Evolutionary conservation across 2,888 invertebrate genomes (phyloP).

Genomic region (Lasioglossum pauxillum): DNA sequence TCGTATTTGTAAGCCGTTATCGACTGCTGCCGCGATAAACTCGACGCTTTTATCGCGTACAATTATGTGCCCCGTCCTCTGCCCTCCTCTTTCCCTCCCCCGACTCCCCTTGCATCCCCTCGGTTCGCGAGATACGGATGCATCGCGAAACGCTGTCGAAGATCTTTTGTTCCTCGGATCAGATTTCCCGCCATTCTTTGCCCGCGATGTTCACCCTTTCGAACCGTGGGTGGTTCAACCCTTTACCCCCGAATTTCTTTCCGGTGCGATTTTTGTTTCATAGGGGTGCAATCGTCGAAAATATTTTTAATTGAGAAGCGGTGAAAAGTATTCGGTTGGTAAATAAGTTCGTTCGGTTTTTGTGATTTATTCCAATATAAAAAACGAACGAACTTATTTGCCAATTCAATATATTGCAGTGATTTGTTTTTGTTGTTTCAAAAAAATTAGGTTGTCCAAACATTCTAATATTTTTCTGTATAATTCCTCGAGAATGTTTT

Average conservation of each 20-base stretch:
- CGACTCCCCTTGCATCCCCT: background rate
- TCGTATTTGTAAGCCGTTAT: constrained; percentile 73
- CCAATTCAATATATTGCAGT: background rate
- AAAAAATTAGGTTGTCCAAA: background rate
- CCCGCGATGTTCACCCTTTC: constrained; percentile 4
- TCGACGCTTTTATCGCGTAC: constrained; percentile 58
- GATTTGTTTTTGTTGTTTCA: background rate
- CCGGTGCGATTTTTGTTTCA: background rate
- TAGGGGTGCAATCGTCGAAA: background rate
- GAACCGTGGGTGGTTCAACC: background rate
- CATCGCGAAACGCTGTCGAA: constrained; percentile 41
- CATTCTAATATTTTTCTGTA: background rate
- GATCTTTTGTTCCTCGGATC: constrained; percentile 58
- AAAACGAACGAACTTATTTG: too few species aligned
- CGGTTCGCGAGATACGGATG: constrained; percentile 31
- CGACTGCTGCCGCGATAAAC: constrained; percentile 70
- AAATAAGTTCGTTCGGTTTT: too few species aligned
- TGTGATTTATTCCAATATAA: too few species aligned
- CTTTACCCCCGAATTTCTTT: background rate
- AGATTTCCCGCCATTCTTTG: constrained; percentile 17
- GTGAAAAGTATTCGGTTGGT: too few species aligned
- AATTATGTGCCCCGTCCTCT: constrained; percentile 53
- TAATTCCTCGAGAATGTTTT: background rate
- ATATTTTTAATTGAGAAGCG: background rate
- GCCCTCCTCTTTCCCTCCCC: background rate